Conservation (phyloP, 2,888 invertebrate genomes). For the Drosophila yooni region DNA sequence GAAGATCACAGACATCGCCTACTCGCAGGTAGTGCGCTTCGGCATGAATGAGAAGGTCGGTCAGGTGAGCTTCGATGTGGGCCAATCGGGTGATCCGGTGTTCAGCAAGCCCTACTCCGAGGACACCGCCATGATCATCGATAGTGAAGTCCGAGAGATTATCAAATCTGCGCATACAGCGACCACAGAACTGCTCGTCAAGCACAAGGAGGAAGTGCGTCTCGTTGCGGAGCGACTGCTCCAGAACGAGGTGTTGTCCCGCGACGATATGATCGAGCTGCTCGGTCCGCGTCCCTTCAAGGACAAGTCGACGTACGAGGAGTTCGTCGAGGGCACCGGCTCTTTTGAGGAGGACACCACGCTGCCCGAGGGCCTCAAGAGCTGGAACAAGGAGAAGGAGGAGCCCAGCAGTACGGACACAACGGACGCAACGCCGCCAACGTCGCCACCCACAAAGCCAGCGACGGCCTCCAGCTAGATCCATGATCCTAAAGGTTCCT, state of each 20-base stretch:
- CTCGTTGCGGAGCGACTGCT: slow-evolving; percentile 95
- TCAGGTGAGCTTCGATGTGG: slow-evolving; percentile 97
- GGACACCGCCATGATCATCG: slow-evolving; percentile 97
- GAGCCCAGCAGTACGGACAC: slow-evolving; percentile 40
- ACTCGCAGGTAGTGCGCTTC: slow-evolving; percentile 98
- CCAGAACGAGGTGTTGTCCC: slow-evolving; percentile 96
- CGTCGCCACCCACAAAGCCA: slow-evolving; percentile 73
- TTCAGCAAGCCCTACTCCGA: slow-evolving; percentile 99
- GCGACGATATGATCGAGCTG: slow-evolving; percentile 99
- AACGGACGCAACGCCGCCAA: slow-evolving; percentile 45
- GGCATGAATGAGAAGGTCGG: slow-evolving; percentile 99
- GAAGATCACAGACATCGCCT: slow-evolving; percentile 99
- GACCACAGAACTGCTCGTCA: slow-evolving; percentile 91
- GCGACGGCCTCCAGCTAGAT: slow-evolving; percentile 64
- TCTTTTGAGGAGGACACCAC: slow-evolving; percentile 98
- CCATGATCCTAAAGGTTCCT: neutral
- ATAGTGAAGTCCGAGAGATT: slow-evolving; percentile 93
- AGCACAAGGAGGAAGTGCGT: slow-evolving; percentile 94
- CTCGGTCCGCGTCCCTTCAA: slow-evolving; percentile 97
- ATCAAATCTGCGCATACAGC: slow-evolving; percentile 92
- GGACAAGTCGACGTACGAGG: slow-evolving; percentile 99
- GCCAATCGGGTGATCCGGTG: slow-evolving; percentile 95
- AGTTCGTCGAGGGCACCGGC: slow-evolving; percentile 99
- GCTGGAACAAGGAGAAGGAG: slow-evolving; percentile 94
- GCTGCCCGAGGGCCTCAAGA: slow-evolving; percentile 96